phyloP scores from a whole-genome alignment of 2,113 vertebrate species.

The Montifringilla adamsi region DNA sequence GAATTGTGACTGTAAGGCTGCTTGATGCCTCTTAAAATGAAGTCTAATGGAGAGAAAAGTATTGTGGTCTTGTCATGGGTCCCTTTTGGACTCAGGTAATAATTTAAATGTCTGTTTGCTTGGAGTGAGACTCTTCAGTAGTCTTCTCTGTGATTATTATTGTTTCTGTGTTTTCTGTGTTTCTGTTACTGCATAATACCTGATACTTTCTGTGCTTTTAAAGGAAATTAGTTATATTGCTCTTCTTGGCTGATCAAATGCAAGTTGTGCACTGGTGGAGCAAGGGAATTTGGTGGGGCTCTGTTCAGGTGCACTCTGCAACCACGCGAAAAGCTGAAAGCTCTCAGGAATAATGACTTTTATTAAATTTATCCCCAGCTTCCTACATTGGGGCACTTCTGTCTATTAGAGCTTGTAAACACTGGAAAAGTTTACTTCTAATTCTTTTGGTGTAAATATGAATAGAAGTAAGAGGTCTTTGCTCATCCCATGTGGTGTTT shows the following conservation, averaged over 20 bases:
- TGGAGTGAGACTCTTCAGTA: background rate
- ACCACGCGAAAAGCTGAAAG: background rate
- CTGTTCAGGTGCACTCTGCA: background rate
- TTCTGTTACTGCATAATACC: background rate
- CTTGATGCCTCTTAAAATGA: background rate
- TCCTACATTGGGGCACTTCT: background rate
- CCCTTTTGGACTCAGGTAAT: background rate
- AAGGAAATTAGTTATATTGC: background rate
- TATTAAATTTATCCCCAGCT: background rate
- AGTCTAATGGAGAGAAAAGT: background rate
- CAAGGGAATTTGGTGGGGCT: background rate
- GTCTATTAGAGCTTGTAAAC: background rate
- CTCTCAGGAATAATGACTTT: background rate
- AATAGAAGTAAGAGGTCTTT: background rate
- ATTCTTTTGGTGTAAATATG: background rate
- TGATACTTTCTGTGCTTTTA: background rate
- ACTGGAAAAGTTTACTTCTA: background rate
- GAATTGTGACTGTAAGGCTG: background rate
- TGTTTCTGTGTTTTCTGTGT: background rate
- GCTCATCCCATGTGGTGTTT: background rate
- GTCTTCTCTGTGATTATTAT: background rate
- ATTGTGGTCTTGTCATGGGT: background rate
- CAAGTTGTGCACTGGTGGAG: background rate
- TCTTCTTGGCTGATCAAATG: background rate
- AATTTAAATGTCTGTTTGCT: background rate